phyloP scores from a whole-genome alignment of 2,888 invertebrate genomes.

The Seira ritae region DNA sequence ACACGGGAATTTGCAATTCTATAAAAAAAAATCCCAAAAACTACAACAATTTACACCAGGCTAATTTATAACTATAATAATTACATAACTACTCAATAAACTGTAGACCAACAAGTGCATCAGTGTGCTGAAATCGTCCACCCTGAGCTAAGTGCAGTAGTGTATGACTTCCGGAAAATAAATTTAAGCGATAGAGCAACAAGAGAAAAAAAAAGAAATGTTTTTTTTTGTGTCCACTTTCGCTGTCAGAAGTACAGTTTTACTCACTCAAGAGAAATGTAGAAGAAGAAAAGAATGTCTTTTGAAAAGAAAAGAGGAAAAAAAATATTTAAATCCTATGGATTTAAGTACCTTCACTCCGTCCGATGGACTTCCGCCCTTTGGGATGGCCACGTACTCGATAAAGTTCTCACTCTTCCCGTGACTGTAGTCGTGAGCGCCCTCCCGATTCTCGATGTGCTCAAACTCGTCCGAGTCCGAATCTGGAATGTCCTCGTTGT shows the following conservation, averaged over 20 bases:
- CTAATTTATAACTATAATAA: too few relatives aligned
- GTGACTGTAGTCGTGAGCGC: constrained; percentile 79
- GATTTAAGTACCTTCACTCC: constrained; percentile 80
- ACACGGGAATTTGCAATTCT: too few relatives aligned
- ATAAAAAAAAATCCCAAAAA: too few relatives aligned
- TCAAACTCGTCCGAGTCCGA: constrained; percentile 79
- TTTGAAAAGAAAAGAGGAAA: too few relatives aligned
- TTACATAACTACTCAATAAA: too few relatives aligned
- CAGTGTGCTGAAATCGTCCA: too few relatives aligned
- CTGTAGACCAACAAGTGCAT: too few relatives aligned
- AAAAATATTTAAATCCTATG: not conserved
- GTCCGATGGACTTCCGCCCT: constrained; percentile 80
- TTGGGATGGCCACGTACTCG: constrained; percentile 79
- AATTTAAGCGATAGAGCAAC: not conserved
- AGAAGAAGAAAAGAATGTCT: too few relatives aligned
- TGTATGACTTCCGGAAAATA: too few relatives aligned
- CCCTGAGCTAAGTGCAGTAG: too few relatives aligned
- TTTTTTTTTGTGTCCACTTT: not conserved
- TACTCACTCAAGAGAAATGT: too few relatives aligned
- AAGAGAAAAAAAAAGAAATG: not conserved
- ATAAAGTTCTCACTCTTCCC: constrained; percentile 88
- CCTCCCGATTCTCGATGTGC: constrained; percentile 79
- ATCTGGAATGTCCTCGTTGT: constrained; percentile 86
- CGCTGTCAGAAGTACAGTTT: not conserved
- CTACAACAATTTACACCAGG: too few relatives aligned